Base-by-base conservation (phyloP, 2,888 invertebrate species). In the Apeira syringaria region DNA sequence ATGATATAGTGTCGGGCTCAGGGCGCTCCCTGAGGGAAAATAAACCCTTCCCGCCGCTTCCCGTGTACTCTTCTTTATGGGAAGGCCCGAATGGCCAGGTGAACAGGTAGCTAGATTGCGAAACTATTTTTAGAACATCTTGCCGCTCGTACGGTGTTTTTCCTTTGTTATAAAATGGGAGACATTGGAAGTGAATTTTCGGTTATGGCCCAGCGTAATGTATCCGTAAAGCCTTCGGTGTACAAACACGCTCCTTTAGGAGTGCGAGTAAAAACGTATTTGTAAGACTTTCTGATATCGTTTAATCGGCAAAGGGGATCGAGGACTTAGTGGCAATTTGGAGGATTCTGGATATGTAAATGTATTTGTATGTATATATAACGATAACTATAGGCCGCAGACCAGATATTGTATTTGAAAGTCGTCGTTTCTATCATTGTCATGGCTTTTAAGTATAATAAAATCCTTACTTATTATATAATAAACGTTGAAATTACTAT, bases 41-140 rank as follows among this genome's bases (percentile, higher is more conserved):
- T 88, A 89, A 89, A 88, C 86, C 88, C 88, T 84, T 82, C 86
- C 81, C 74, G 74, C 61, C 72, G 78, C 87, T 83, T 84, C 83
- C 86, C 83, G 80, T 79, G 80, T 83, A 81, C 87, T 86, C 86
- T 88, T 87, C 88, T 89, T 88, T 89, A 89, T 88, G 87, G 85
- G 81, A 74, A 86, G 86, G 82, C 78, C 82, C 82, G 82, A 84
- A 85, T 80, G 83, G 85, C 80, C 82, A 87, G 85, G 85, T 87
- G 85, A 85, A 77, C 85, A 85, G 85, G 86, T 85, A 84, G 78
- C 78, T 80, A 86, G 84, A 86, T 86, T 86, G 84, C 77, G 74
- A 84, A 82, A 80, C 85, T 88, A 88, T 88, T 88, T 87, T 88
- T 83, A 82, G 83, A 87, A 76, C 86, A 82, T 87, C 87, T 88